These are phyloP conservation scores for Yponomeuta plumbellus DNA, from an alignment of 2,888 invertebrate species.

Conservation along the genomic window DNA sequence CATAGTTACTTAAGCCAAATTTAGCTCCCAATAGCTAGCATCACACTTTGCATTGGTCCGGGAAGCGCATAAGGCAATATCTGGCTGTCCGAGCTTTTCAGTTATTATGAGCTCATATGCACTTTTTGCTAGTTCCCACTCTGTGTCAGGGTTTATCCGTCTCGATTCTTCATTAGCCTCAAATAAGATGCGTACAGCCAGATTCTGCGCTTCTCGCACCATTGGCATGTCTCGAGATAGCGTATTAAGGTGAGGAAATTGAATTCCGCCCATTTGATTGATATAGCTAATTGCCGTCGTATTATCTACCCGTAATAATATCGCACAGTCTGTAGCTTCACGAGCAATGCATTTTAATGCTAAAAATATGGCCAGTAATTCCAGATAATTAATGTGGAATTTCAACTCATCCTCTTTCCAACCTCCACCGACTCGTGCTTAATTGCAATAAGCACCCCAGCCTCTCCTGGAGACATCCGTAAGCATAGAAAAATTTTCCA, in stretches of 20 bases:
- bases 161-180: constrained; percentile 27
- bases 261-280: constrained; percentile 16
- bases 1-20: too few relatives aligned
- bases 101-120: neutral
- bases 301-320: constrained; percentile 17
- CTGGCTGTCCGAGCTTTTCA: constrained; percentile 22
- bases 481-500: constrained; percentile 29
- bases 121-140: neutral
- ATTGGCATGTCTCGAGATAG: constrained; percentile 11
- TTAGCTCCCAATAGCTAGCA: too few relatives aligned
- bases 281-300: constrained; percentile 16
- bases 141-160: constrained; percentile 19
- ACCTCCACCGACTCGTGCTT: constrained; percentile 23
- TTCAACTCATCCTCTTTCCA: constrained; percentile 26
- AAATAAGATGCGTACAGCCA: constrained; percentile 11
- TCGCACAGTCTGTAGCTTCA: constrained; percentile 5
- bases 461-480: constrained; percentile 27
- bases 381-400: constrained; percentile 30
- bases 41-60: constrained; percentile 22
- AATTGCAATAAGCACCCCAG: constrained; percentile 27
- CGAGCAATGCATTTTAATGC: constrained; percentile 29
- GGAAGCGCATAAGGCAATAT: constrained; percentile 23
- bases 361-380: constrained; percentile 28
- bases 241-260: constrained; percentile 10
- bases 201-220: constrained; percentile 12